Evolutionary conservation across 2,113 vertebrate species (phyloP).

Genomic region (Pantherophis guttatus): DNA sequence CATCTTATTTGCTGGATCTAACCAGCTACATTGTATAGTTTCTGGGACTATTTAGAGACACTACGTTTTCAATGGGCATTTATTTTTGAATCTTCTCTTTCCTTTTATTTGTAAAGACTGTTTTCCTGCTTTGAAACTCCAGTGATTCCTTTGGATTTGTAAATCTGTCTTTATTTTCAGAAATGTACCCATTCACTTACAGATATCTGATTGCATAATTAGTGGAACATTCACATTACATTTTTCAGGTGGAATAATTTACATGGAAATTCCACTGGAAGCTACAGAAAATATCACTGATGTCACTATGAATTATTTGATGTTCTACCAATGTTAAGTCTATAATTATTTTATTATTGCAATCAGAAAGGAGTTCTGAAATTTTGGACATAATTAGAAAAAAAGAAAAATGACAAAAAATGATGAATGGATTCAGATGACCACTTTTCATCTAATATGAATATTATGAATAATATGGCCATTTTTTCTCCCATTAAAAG

Average conservation of each 20-base stretch:
- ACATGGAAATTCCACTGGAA: constrained; percentile 67
- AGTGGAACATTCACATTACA: constrained; percentile 67
- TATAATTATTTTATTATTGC: constrained; percentile 56
- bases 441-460: not conserved
- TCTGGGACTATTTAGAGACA: constrained; percentile 68
- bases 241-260: constrained; percentile 68
- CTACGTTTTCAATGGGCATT: constrained; percentile 76
- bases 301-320: constrained; percentile 62
- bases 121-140: constrained; percentile 69
- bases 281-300: constrained; percentile 44
- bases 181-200: constrained; percentile 24
- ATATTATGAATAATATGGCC: not conserved
- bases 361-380: constrained; percentile 63
- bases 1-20: constrained; percentile 95
- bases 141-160: constrained; percentile 73
- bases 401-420: constrained; percentile 62
- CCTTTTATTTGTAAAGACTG: constrained; percentile 73
- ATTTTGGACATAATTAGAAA: constrained; percentile 67
- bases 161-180: constrained; percentile 52
- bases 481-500: not conserved
- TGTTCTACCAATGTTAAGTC: constrained; percentile 61
- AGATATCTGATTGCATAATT: constrained; percentile 40
- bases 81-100: constrained; percentile 74
- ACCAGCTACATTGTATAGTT: constrained; percentile 97
- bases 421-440: constrained; percentile 1